Conservation (phyloP, 2,888 invertebrate species). For the Cylloceria caligata region DNA sequence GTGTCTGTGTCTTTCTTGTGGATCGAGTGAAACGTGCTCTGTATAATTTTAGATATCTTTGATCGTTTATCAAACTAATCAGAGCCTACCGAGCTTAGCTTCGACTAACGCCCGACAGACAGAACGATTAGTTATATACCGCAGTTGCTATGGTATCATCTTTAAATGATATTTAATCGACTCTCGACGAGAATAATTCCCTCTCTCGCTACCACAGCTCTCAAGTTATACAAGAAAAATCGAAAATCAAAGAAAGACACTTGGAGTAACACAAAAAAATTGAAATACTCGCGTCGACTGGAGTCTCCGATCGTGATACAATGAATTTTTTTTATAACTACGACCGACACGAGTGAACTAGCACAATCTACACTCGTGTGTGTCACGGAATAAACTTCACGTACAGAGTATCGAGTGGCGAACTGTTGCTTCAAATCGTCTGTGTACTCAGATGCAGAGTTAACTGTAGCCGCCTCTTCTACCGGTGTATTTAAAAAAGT, state of each 20-base stretch:
- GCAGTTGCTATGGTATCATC: neutral
- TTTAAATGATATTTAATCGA: conserved; percentile 8
- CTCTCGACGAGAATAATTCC: neutral
- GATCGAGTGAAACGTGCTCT: neutral
- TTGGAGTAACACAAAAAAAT: neutral
- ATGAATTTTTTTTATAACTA: neutral
- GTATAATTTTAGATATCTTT: neutral
- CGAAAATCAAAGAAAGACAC: neutral
- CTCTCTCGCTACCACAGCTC: neutral
- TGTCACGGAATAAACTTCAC: conserved; percentile 35
- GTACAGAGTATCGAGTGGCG: conserved; percentile 46
- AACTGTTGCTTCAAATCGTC: conserved; percentile 39
- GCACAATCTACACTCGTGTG: conserved; percentile 31
- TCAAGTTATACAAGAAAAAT: neutral
- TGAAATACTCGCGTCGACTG: neutral
- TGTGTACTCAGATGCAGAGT: neutral
- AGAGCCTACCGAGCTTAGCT: neutral
- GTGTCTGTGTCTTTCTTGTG: neutral
- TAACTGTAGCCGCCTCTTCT: neutral
- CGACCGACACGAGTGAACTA: no score
- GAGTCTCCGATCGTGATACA: conserved; percentile 11
- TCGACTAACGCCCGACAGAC: neutral
- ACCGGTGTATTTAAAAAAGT: neutral
- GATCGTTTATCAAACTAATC: neutral
- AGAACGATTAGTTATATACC: neutral